Percentiles rank a stretch among this genome's conserved stretches.
Evolutionary conservation across 2,797 vertebrate species (phyloP).

Genomic region (Pempheris klunzingeri): DNA sequence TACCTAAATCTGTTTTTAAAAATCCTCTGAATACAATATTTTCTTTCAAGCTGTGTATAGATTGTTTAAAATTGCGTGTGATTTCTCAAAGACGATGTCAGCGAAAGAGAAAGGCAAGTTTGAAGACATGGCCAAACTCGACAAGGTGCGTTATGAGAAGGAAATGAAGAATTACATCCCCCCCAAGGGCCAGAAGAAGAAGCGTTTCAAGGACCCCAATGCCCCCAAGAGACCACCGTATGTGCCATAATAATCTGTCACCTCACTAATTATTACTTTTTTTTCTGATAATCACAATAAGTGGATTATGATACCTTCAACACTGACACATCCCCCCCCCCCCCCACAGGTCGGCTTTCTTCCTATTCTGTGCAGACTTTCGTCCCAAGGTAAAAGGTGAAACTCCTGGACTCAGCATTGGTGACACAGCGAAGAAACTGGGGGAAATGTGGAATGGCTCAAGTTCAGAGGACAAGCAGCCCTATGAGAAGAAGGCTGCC

Average conservation of each 20-base stretch:
- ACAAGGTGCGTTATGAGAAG: conserved; percentile 95
- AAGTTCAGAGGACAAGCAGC: conserved; percentile 93
- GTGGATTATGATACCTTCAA: not conserved
- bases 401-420: conserved; percentile 92
- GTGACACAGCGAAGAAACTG: conserved; percentile 95
- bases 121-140: conserved; percentile 96
- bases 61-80: not conserved
- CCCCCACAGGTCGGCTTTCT: conserved; percentile 93
- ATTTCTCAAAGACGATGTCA: conserved; percentile 90
- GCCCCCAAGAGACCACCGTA: conserved; percentile 99
- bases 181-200: conserved; percentile 95
- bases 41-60: not conserved
- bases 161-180: conserved; percentile 98
- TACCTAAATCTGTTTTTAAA: not conserved
- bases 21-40: not conserved
- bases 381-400: conserved; percentile 96
- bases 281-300: not conserved
- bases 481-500: conserved; percentile 95
- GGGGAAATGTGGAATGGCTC: conserved; percentile 98
- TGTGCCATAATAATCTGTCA: conserved; percentile 66
- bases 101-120: conserved; percentile 97
- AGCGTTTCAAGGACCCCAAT: conserved; percentile 97
- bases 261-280: not conserved
- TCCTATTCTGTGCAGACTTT: conserved; percentile 96
- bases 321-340: not conserved